Evolutionary conservation across 1,140 invertebrate species (phyloP).

Genomic region (Hyposmocoma kahamanoa): DNA sequence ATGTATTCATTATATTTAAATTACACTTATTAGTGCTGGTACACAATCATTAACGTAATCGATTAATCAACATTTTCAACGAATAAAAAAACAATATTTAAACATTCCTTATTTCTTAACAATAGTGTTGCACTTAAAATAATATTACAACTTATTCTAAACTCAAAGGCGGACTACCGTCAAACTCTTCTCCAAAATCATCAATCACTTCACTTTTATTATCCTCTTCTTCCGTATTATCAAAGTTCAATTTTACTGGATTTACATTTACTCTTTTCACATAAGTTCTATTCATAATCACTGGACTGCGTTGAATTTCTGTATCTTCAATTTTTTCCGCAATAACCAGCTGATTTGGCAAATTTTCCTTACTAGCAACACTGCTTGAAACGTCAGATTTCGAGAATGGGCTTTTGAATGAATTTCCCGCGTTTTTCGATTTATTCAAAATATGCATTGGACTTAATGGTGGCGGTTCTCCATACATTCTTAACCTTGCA

Average conservation of each 20-base stretch:
- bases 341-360: background rate
- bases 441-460: constrained; percentile 54
- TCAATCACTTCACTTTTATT: constrained; percentile 21
- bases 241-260: constrained; percentile 53
- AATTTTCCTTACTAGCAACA: constrained; percentile 24
- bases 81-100: constrained; percentile 3
- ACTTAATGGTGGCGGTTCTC: constrained; percentile 59
- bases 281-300: constrained; percentile 31
- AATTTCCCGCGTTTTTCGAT: constrained; percentile 36
- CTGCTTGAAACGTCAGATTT: constrained; percentile 11
- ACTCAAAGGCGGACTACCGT: constrained; percentile 61
- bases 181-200: constrained; percentile 57
- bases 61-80: constrained; percentile 5
- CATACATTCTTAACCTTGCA: constrained; percentile 56
- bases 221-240: constrained; percentile 18
- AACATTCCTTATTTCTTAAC: too few relatives aligned
- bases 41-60: too few relatives aligned
- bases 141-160: constrained; percentile 32
- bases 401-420: constrained; percentile 47
- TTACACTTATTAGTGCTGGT: too few relatives aligned
- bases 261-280: constrained; percentile 26
- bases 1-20: too few relatives aligned
- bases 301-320: constrained; percentile 25
- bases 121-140: background rate
- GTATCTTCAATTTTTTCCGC: background rate